These are phyloP conservation scores for Rhineura floridana DNA, from an alignment of 2,113 vertebrate genomes.

Conservation along the genomic window DNA sequence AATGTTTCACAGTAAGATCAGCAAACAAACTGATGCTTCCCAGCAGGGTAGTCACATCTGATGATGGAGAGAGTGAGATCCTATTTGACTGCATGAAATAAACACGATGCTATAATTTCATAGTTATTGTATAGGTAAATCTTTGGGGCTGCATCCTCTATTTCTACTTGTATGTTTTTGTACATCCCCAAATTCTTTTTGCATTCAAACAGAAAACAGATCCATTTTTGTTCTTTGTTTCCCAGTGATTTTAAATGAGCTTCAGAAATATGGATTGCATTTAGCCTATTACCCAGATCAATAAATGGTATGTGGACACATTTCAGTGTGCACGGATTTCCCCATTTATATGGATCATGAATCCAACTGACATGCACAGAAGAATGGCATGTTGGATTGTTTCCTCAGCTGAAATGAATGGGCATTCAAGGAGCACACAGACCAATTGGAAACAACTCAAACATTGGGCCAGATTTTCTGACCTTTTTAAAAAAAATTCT, in stretches of 20 bases:
- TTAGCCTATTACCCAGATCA: not conserved
- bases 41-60: conserved; percentile 68
- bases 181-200: conserved; percentile 41
- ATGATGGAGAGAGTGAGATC: conserved; percentile 64
- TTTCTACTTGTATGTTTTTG: conserved; percentile 54
- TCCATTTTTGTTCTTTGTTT: conserved; percentile 17
- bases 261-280: conserved; percentile 17
- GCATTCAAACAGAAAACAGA: conserved; percentile 7
- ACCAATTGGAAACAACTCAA: not conserved
- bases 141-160: conserved; percentile 50
- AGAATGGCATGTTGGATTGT: not conserved
- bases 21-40: conserved; percentile 61
- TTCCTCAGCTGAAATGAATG: not conserved
- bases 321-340: not conserved
- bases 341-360: not conserved
- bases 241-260: conserved; percentile 42
- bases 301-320: not conserved
- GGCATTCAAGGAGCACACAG: not conserved
- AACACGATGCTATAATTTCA: conserved; percentile 70
- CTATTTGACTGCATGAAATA: conserved; percentile 74
- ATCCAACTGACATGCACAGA: not conserved
- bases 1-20: conserved; percentile 60
- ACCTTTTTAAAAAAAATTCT: not conserved
- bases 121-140: conserved; percentile 63
- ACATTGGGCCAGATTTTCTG: not conserved